phyloP scores from a whole-genome alignment of 1,140 invertebrate species.

The Lanistes nyassanus region DNA sequence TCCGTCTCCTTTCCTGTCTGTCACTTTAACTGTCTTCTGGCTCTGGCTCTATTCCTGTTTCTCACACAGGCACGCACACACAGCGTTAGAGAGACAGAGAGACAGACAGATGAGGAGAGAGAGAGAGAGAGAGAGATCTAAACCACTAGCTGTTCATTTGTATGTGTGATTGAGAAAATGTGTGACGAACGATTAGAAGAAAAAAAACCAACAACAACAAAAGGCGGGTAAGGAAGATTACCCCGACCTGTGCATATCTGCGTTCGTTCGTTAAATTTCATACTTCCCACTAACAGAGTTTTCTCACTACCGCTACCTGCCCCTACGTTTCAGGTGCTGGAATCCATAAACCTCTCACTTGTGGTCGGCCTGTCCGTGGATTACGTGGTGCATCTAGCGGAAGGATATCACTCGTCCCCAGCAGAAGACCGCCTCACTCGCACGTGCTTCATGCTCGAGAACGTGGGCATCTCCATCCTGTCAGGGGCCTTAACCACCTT shows the following conservation, averaged over 20 bases:
- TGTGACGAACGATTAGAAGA: neutral
- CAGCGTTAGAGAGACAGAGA: slow-evolving; percentile 42
- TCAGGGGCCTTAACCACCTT: slow-evolving; percentile 54
- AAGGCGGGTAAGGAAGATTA: too few species aligned
- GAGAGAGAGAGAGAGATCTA: slow-evolving; percentile 1
- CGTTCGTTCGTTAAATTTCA: too few species aligned
- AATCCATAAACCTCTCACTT: slow-evolving; percentile 56
- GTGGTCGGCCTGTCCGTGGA: slow-evolving; percentile 61
- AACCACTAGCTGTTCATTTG: neutral
- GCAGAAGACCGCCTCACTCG: slow-evolving; percentile 42
- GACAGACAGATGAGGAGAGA: slow-evolving; percentile 46
- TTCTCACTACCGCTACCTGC: too few species aligned
- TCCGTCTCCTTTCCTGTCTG: slow-evolving; percentile 50
- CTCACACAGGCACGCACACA: slow-evolving; percentile 24
- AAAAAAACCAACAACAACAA: neutral
- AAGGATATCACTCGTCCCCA: slow-evolving; percentile 54
- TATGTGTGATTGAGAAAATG: neutral
- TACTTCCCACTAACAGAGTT: too few species aligned
- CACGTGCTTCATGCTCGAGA: slow-evolving; percentile 54
- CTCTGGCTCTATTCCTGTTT: slow-evolving; percentile 49
- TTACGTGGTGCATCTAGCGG: slow-evolving; percentile 62
- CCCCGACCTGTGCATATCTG: too few species aligned
- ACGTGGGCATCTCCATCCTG: slow-evolving; percentile 55
- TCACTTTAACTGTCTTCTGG: slow-evolving; percentile 36
- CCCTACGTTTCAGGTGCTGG: slow-evolving; percentile 58